Conservation (phyloP, 1,140 invertebrate genomes). For the Drosophila tsacasi region DNA sequence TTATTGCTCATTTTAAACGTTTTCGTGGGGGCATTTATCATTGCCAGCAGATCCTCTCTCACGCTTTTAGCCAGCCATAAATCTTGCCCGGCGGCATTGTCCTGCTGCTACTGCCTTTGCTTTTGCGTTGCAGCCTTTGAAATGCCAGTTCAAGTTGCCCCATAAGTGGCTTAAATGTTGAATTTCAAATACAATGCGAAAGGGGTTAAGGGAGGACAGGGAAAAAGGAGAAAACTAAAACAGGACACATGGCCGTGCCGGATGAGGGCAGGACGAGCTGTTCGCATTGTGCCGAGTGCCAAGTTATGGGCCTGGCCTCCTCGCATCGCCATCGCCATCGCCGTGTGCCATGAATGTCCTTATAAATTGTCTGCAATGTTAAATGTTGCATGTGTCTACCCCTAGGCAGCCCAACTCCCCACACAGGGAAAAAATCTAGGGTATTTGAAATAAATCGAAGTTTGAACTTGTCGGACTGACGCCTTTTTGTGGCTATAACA, state of each 20-base stretch:
- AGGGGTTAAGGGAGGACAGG: slow-evolving; percentile 11
- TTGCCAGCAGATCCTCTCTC: slow-evolving; percentile 48
- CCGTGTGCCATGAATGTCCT: slow-evolving; percentile 80
- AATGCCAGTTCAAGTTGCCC: slow-evolving; percentile 79
- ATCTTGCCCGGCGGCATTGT: slow-evolving; percentile 73
- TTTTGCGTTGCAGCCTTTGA: slow-evolving; percentile 68
- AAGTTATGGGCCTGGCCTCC: slow-evolving; percentile 64
- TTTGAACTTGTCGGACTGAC: neutral
- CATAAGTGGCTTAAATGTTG: slow-evolving; percentile 82
- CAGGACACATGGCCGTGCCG: slow-evolving; percentile 40
- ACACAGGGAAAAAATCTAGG: slow-evolving; percentile 8
- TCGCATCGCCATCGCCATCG: slow-evolving; percentile 41
- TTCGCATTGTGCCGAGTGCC: slow-evolving; percentile 71
- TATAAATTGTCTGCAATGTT: slow-evolving; percentile 83
- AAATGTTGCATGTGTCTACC: slow-evolving; percentile 75
- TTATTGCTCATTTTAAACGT: slow-evolving; percentile 71
- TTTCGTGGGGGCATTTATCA: slow-evolving; percentile 57
- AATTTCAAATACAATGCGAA: slow-evolving; percentile 78
- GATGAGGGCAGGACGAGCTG: slow-evolving; percentile 58
- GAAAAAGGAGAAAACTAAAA: slow-evolving; percentile 45
- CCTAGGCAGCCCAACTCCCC: slow-evolving; percentile 2
- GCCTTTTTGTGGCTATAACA: neutral
- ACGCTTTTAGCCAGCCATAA: slow-evolving; percentile 66
- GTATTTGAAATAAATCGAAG: neutral
- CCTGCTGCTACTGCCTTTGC: slow-evolving; percentile 49